These are phyloP conservation scores for Ictidomys tridecemlineatus DNA, from an alignment of 2,113 vertebrate genomes.

Conservation along the genomic window DNA sequence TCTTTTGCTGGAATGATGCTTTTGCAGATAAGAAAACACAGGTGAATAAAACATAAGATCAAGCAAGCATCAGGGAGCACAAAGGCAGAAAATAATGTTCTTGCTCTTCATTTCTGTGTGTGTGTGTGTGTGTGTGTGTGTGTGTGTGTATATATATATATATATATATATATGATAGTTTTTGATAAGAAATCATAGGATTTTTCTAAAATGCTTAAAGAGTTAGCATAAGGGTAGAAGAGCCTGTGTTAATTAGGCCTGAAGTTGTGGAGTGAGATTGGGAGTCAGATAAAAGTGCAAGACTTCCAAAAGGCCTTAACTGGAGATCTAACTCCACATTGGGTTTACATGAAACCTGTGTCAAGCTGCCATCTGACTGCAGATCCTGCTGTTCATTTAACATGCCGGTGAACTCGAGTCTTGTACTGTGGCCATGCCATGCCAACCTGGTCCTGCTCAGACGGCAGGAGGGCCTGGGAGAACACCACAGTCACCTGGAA, in stretches of 20 bases:
- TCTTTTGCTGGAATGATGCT: background rate
- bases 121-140: too few species aligned
- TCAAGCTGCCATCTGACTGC: background rate
- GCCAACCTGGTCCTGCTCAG: background rate
- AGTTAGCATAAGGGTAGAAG: background rate
- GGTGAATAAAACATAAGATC: background rate
- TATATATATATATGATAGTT: background rate
- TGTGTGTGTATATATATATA: too few species aligned
- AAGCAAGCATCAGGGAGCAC: background rate
- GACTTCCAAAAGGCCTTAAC: background rate
- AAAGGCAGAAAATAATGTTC: background rate
- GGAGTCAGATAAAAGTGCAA: conserved; percentile 39
- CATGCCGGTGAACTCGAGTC: background rate
- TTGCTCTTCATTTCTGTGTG: too few species aligned
- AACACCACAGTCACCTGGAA: background rate
- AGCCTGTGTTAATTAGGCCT: background rate
- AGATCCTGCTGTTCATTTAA: background rate
- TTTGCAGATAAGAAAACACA: background rate
- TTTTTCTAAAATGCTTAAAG: conserved; percentile 26
- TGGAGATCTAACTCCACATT: background rate
- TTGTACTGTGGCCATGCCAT: background rate
- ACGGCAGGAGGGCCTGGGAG: background rate
- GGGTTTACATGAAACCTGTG: background rate
- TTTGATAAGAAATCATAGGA: background rate
- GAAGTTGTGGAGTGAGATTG: background rate